Evolutionary conservation across 1,140 invertebrate genomes (phyloP), one percentile per base, ranked within the genome.

Genomic region (Apis florea): DNA sequence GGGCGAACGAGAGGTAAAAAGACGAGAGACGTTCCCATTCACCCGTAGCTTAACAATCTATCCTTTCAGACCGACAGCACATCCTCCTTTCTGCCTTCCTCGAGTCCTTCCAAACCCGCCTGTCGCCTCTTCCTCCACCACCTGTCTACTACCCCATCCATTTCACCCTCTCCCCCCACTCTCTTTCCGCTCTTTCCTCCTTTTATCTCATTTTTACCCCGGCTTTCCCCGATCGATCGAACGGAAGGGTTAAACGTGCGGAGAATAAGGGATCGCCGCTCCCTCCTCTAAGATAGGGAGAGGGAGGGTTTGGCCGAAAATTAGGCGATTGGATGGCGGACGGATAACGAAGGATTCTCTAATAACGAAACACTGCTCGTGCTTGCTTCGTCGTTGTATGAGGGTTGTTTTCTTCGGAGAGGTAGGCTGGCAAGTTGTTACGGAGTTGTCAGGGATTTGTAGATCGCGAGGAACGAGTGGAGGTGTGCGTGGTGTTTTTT

Each of bases 21-120:
- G 86, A n/a, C n/a, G n/a, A n/a, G 69, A 87, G 87, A 86, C 78
- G 78, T 84, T 83, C 77, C 88, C 73, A 92, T 92, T 92, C 89
- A 91, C 82, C 85, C 82, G 82, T 88, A 80, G 82, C 89, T 92
- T 89, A 89, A 91, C 90, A 91, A 92, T 92, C 90, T 90, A 89
- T 90, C 89, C 86, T 90, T 91, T 91, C 85, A 90, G 84, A 84
- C 85, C 83, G 89, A 89, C 85, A 87, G 83, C 83, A 85, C 83
- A 83, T 89, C 83, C 79, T 85, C 63, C 85, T 75, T 81, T 31
- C 40, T 24, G 3, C 68, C 24, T 0, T 54, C 59, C 26, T 31
- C 67, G 61, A 67, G 66, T 82, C 74, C 80, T 82, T 82, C 73
- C 49, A 61, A 59, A 67, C 79, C 66, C 64, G 61, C 56, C n/a